phyloP scores from a whole-genome alignment of 2,888 invertebrate species.

The Falcaria lacertinaria region DNA sequence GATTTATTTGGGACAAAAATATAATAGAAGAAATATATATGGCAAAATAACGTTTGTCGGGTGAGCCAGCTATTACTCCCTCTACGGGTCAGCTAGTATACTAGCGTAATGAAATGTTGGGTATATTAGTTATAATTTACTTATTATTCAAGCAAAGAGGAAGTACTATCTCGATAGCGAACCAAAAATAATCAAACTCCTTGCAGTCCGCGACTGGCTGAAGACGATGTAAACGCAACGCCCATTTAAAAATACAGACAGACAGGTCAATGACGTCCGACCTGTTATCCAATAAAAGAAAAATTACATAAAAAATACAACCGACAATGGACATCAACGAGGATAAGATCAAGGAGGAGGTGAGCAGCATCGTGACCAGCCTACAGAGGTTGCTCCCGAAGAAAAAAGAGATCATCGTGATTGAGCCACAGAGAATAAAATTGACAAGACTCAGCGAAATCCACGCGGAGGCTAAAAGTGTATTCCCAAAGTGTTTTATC shows the following conservation, averaged over 20 bases:
- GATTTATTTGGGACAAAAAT: too few relatives aligned
- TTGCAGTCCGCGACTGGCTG: constrained; percentile 58
- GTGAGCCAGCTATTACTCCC: too few relatives aligned
- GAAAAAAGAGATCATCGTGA: constrained; percentile 52
- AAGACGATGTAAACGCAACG: constrained; percentile 34
- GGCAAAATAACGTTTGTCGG: too few relatives aligned
- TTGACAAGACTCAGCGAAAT: constrained; percentile 54
- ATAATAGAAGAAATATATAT: too few relatives aligned
- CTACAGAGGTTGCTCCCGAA: constrained; percentile 61
- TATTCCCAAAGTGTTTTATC: constrained; percentile 66
- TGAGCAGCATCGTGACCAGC: constrained; percentile 53
- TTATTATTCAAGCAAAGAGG: constrained; percentile 4
- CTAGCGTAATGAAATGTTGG: too few relatives aligned
- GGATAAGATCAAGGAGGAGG: constrained; percentile 58
- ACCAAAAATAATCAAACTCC: constrained; percentile 52
- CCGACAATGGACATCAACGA: constrained; percentile 67
- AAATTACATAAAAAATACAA: constrained; percentile 32
- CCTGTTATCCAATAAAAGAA: constrained; percentile 51
- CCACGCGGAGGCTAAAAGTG: constrained; percentile 62
- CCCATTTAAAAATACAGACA: constrained; percentile 56
- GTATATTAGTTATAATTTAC: too few relatives aligned
- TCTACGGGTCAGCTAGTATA: too few relatives aligned
- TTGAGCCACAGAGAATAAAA: constrained; percentile 39
- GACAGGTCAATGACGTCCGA: constrained; percentile 66
- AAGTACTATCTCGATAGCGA: constrained; percentile 25